A percentile compares a stretch with the other conserved stretches of the same genome.
phyloP scores from a whole-genome alignment of 2,113 vertebrate species.

The Cyanoliseus patagonus region DNA sequence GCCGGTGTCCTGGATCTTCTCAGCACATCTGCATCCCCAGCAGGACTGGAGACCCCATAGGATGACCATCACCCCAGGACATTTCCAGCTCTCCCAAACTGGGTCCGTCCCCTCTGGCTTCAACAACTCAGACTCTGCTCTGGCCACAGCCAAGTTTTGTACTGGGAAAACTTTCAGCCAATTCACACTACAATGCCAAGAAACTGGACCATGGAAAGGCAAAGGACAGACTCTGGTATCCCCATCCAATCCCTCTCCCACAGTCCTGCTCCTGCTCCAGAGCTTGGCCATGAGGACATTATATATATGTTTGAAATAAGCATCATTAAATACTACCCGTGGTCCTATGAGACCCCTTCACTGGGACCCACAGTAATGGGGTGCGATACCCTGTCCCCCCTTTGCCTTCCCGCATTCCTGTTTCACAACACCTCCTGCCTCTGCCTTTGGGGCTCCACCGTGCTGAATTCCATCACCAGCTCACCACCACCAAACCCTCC shows the following conservation, averaged over 20 bases:
- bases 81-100: neutral
- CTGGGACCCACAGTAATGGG: fast-evolving
- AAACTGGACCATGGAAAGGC: neutral
- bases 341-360: neutral
- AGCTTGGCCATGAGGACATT: neutral
- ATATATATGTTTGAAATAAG: fast-evolving
- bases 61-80: fast-evolving
- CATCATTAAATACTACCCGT: neutral
- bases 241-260: neutral
- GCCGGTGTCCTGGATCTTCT: fast-evolving
- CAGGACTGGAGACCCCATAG: neutral
- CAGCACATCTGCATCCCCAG: neutral
- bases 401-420: neutral
- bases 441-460: neutral
- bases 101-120: neutral
- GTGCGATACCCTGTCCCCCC: fast-evolving
- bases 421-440: neutral
- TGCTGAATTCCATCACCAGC: fast-evolving
- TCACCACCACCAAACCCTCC: neutral
- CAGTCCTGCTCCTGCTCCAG: fast-evolving
- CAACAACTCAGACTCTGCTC: fast-evolving
- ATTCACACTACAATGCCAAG: neutral
- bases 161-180: neutral
- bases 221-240: neutral
- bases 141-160: neutral